Conservation (phyloP, 1,140 invertebrate genomes). For the Pygmarrhopalites habei region DNA sequence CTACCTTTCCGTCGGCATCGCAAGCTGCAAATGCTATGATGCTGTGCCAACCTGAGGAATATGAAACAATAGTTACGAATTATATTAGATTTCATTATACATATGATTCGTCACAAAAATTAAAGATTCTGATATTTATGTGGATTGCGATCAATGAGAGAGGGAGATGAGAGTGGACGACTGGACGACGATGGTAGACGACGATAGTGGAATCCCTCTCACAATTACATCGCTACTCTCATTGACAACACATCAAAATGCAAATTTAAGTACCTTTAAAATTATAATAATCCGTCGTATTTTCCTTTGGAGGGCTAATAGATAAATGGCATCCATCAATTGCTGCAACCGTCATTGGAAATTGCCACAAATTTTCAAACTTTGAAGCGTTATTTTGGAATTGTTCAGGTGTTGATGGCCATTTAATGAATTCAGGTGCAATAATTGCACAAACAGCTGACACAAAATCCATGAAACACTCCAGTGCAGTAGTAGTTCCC, state of each 20-base stretch:
- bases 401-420: neutral
- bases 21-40: neutral
- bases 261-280: neutral
- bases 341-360: neutral
- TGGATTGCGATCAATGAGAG: too few relatives aligned
- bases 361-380: neutral
- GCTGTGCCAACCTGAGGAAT: neutral
- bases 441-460: neutral
- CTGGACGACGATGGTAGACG: too few relatives aligned
- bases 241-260: too few relatives aligned
- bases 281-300: neutral
- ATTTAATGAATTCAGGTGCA: neutral
- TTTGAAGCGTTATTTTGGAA: neutral
- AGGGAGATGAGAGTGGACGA: too few relatives aligned
- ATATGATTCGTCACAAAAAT: too few relatives aligned
- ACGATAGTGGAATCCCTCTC: too few relatives aligned
- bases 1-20: neutral
- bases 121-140: neutral
- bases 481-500: neutral
- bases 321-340: neutral
- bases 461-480: neutral
- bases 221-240: too few relatives aligned
- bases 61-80: too few relatives aligned
- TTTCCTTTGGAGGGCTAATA: neutral
- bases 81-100: too few relatives aligned